Conservation (phyloP, 1,140 invertebrate genomes). For the Euborellia annulipes region DNA sequence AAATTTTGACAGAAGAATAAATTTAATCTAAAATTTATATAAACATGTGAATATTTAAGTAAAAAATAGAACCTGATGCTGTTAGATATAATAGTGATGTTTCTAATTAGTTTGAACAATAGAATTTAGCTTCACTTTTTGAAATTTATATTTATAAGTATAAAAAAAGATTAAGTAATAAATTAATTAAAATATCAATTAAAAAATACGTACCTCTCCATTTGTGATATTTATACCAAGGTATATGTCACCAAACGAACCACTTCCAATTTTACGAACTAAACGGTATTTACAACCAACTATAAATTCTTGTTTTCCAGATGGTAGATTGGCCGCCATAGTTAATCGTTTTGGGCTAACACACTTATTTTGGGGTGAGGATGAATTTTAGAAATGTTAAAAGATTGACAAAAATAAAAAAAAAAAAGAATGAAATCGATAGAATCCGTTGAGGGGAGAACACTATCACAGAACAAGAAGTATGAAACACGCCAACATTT, state of each 20-base stretch:
- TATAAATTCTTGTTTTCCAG: slow-evolving; percentile 50
- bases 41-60: too few species aligned
- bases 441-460: not conserved
- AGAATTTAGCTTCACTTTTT: too few species aligned
- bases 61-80: too few species aligned
- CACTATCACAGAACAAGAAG: slow-evolving; percentile 12
- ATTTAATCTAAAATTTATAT: too few species aligned
- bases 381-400: not conserved
- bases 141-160: too few species aligned
- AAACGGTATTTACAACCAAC: slow-evolving; percentile 87
- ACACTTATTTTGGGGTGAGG: too few species aligned
- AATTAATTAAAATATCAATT: slow-evolving; percentile 18
- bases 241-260: slow-evolving; percentile 98
- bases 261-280: slow-evolving; percentile 92
- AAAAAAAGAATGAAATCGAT: slow-evolving; percentile 14
- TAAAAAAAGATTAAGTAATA: too few species aligned
- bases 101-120: too few species aligned
- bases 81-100: too few species aligned
- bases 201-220: slow-evolving; percentile 62
- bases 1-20: too few species aligned
- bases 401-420: slow-evolving; percentile 9
- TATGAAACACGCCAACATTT: slow-evolving; percentile 30
- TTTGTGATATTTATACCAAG: slow-evolving; percentile 89
- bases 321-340: slow-evolving; percentile 20
- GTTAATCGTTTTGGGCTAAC: slow-evolving; percentile 1